A percentile compares a stretch with the other conserved stretches of the same genome.
These are phyloP conservation scores for Eublepharis macularius DNA, from an alignment of 2,113 vertebrate genomes.

Conservation along the genomic window DNA sequence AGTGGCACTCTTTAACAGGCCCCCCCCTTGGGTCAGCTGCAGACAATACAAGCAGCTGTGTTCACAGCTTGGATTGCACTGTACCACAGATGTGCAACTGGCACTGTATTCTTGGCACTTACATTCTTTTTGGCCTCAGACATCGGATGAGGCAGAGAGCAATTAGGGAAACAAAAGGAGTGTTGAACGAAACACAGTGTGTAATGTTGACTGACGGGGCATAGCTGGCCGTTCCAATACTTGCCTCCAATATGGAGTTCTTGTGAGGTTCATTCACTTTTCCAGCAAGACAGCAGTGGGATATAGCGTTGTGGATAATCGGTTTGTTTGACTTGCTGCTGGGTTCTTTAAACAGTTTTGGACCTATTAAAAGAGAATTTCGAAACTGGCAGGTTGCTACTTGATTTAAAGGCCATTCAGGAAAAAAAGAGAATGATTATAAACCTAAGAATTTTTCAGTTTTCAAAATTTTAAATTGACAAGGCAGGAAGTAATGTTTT, in stretches of 20 bases:
- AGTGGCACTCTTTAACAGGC: not conserved
- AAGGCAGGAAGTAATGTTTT: not conserved
- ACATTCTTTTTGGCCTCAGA: not conserved
- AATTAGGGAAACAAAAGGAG: accelerated
- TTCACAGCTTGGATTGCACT: too few relatives aligned
- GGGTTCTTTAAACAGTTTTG: constrained; percentile 94
- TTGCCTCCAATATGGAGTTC: constrained; percentile 89
- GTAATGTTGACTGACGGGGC: not conserved
- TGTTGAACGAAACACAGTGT: not conserved
- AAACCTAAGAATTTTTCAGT: not conserved
- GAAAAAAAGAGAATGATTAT: not conserved
- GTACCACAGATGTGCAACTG: not conserved
- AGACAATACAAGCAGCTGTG: not conserved
- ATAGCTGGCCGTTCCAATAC: not conserved
- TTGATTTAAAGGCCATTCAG: not conserved
- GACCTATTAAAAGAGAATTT: constrained; percentile 75
- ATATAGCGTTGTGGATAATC: constrained; percentile 93
- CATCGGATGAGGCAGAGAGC: accelerated
- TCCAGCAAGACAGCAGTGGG: constrained; percentile 95
- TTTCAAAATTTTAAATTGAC: not conserved
- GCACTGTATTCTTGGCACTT: not conserved
- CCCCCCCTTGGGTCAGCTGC: not conserved
- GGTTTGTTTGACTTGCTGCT: constrained; percentile 96
- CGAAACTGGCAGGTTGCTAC: not conserved
- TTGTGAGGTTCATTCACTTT: constrained; percentile 94